Conservation (phyloP, 2,113 vertebrate genomes). For the Etheostoma spectabile region DNA sequence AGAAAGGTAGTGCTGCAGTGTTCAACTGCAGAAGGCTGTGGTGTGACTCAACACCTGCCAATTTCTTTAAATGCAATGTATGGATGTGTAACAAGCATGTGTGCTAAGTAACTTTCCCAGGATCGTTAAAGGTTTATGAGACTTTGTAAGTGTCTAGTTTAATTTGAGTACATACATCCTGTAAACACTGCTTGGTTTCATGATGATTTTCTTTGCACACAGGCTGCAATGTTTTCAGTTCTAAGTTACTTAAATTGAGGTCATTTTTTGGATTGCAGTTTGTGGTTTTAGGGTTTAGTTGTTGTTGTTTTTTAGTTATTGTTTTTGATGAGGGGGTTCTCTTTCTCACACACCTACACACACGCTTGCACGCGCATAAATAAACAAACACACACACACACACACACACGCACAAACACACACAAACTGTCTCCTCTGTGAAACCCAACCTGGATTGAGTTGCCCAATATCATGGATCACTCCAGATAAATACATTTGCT, state of each 20-base stretch:
- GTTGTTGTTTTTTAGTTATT: too few species aligned
- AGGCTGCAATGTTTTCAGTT: background rate
- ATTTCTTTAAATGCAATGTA: background rate
- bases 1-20: background rate
- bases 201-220: constrained; percentile 10
- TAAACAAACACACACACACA: background rate
- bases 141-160: constrained; percentile 25
- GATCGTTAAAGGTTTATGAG: constrained; percentile 45
- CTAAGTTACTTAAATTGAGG: background rate
- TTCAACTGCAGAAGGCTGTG: background rate
- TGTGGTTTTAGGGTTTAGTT: background rate
- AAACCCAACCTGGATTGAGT: constrained; percentile 46
- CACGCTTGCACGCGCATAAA: background rate
- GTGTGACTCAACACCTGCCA: background rate
- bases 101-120: constrained; percentile 2
- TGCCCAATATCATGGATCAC: constrained; percentile 57
- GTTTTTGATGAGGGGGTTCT: background rate
- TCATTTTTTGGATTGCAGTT: background rate
- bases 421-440: constrained; percentile 21
- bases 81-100: background rate
- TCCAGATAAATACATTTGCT: constrained; percentile 65
- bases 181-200: constrained; percentile 13
- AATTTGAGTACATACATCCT: constrained; percentile 16
- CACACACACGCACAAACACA: background rate
- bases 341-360: too few species aligned